Percentiles rank a stretch among this genome's conserved stretches.
Conservation (phyloP, 2,113 vertebrate species). For the Nothoprocta perdicaria region DNA sequence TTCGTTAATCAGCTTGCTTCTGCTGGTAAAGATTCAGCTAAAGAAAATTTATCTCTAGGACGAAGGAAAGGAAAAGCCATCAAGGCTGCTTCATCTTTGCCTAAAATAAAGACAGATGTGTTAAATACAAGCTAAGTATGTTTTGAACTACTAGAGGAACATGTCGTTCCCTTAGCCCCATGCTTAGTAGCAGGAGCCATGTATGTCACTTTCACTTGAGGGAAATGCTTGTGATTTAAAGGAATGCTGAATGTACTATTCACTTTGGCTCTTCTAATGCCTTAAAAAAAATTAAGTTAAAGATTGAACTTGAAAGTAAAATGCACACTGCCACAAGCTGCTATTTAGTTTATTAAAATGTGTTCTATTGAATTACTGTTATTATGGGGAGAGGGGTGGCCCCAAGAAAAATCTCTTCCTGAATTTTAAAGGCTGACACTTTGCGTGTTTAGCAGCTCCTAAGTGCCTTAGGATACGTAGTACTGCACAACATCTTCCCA, state of each 20-base stretch:
- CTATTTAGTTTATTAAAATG: constrained; percentile 19
- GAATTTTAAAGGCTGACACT: constrained; percentile 17
- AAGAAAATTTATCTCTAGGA: neutral
- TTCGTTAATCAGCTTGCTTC: neutral
- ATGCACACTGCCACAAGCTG: neutral
- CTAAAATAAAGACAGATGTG: constrained; percentile 34
- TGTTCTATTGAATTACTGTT: constrained; percentile 28
- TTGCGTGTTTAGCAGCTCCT: neutral
- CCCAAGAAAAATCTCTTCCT: neutral
- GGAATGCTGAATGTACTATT: neutral
- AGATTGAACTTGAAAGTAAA: neutral
- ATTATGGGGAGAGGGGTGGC: neutral
- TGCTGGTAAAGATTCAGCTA: neutral
- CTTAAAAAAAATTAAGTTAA: neutral
- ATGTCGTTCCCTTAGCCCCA: neutral
- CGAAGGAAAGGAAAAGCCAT: constrained; percentile 9
- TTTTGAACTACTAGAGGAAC: neutral
- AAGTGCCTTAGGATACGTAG: neutral
- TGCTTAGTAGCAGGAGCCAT: neutral
- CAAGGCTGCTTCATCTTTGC: neutral
- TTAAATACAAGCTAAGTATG: neutral
- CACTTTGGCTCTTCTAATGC: neutral
- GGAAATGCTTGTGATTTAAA: constrained; percentile 39
- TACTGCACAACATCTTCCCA: neutral
- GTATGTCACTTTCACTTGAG: neutral